These are phyloP conservation scores for Papilio dardanus DNA, from an alignment of 1,140 invertebrate species.

Conservation along the genomic window DNA sequence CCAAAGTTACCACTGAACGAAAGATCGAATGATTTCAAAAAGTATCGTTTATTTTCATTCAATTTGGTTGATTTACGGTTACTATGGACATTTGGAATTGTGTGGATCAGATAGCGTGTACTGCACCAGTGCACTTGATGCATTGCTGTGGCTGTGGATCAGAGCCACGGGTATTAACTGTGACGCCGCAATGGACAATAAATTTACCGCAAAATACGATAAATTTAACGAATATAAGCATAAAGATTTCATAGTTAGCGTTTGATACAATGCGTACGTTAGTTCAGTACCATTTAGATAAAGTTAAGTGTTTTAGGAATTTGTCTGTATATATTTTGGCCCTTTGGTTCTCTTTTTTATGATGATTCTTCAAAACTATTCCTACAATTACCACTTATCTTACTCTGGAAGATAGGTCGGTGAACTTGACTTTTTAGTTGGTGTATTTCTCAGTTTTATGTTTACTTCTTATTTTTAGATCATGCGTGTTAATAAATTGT, in stretches of 20 bases:
- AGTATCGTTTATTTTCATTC: background rate
- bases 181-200: constrained; percentile 9
- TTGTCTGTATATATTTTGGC: too few species aligned
- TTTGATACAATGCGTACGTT: too few species aligned
- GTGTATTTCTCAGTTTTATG: background rate
- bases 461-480: background rate
- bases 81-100: constrained; percentile 9
- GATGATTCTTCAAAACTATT: too few species aligned
- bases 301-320: too few species aligned
- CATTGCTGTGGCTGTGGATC: background rate
- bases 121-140: constrained; percentile 8
- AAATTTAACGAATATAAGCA: background rate
- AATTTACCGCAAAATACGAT: constrained; percentile 8
- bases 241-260: background rate
- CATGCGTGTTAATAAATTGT: background rate
- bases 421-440: too few species aligned
- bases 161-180: background rate
- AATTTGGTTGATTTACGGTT: background rate
- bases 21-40: too few species aligned
- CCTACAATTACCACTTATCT: background rate
- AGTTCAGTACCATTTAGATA: too few species aligned
- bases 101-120: background rate
- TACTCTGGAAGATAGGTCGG: background rate
- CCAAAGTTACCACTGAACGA: too few species aligned
- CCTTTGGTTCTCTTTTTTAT: background rate